Base-by-base conservation (phyloP, 2,888 invertebrate genomes). In the Pogonocherus hispidulus region DNA sequence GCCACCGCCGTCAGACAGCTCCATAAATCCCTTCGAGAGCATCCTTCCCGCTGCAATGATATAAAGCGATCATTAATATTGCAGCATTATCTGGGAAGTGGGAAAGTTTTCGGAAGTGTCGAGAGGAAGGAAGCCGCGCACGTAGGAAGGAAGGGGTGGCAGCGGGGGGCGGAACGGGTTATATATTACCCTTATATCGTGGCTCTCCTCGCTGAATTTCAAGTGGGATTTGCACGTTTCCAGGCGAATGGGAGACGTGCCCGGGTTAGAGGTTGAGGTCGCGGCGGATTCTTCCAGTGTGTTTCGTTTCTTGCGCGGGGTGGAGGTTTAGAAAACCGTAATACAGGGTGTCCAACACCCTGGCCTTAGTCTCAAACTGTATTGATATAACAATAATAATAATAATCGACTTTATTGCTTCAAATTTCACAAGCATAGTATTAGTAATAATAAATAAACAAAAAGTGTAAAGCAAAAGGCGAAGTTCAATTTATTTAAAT, bases 141-240 rank as follows among this genome's bases (percentile, higher is more conserved):
- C 76, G 80, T 78, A 78, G 80, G 81, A 81, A 83, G 83, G 82
- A 83, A 83, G 83, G 82, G 82, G 41, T 80, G 81, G 80, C 80
- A 66, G 67, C 74, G 76, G 74, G 76, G 77, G 65, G 49, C 77
- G 77, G 76, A 81, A 78, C 77, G 76, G 70, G 78, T 79, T 79
- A 79, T 80, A 80, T 81, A 80, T 80, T 79, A 76, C 80, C 75
- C 78, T 78, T 79, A 80, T 80, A 81, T 81, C 78, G 77, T 70
- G 70, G 75, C 74, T 73, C 73, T 75, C 63, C 74, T 75, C 63
- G 69, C 75, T 80, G 80, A 80, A 80, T 80, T 80, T 80, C 80
- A 80, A 80, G 80, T 79, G 78, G 79, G 78, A 79, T 79, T 79
- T 78, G 72, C 75, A 71, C 14, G 27, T 75, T 71, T 71, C 69